These are phyloP conservation scores for Lasioglossum pauxillum DNA, from an alignment of 2,888 invertebrate genomes.

Conservation along the genomic window DNA sequence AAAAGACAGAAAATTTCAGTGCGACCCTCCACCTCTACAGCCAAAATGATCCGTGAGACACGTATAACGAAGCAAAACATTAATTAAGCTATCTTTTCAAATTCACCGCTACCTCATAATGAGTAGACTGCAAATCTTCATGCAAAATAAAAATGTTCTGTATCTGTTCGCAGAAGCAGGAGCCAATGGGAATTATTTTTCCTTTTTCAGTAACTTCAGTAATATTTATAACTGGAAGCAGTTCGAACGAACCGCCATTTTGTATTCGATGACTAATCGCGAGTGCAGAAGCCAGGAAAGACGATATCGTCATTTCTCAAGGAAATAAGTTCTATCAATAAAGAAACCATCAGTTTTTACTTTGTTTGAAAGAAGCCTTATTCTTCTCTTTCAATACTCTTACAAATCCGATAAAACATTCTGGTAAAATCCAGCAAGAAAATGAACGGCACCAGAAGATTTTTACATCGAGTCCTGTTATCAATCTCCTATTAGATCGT, in stretches of 20 bases:
- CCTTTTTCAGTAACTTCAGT: neutral
- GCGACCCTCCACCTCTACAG: neutral
- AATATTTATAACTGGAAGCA: neutral
- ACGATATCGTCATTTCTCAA: neutral
- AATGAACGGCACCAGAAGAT: constrained; percentile 32
- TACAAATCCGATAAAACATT: constrained; percentile 27
- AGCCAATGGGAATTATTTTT: neutral
- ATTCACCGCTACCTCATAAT: no score
- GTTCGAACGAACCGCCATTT: neutral
- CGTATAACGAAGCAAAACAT: neutral
- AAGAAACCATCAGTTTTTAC: neutral
- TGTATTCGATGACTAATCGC: neutral
- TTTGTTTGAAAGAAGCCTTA: constrained; percentile 28
- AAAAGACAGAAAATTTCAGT: constrained; percentile 48
- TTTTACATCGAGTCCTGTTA: constrained; percentile 47
- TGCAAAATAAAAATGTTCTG: neutral
- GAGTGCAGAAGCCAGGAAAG: neutral
- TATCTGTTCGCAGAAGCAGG: neutral
- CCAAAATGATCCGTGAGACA: neutral
- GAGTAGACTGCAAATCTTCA: neutral
- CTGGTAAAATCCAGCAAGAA: constrained; percentile 26
- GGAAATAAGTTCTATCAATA: constrained; percentile 13
- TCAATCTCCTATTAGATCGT: constrained; percentile 56
- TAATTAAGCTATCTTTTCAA: neutral
- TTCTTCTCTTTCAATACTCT: constrained; percentile 13